phyloP scores from a whole-genome alignment of 1,140 invertebrate species.

The Caenorhabditis inopinata region DNA sequence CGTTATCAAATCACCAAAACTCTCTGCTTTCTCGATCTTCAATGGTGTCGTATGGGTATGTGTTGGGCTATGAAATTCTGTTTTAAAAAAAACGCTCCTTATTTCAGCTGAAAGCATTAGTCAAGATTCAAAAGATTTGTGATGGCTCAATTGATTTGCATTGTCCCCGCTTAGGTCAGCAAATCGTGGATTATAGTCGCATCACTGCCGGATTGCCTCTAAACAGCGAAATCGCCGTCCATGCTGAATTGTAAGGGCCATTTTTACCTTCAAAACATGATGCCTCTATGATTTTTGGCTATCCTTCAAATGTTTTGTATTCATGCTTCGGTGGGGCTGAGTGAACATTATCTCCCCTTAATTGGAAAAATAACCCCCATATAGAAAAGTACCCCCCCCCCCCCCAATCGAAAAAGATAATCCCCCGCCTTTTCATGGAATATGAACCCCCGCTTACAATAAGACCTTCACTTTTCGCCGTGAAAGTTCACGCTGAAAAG shows the following conservation, averaged over 20 bases:
- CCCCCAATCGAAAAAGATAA: no score
- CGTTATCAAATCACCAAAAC: background rate
- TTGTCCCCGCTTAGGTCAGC: background rate
- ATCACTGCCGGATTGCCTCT: background rate
- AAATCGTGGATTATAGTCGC: background rate
- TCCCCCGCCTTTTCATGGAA: no score
- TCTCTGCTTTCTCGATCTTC: background rate
- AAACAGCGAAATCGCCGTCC: background rate
- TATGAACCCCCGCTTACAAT: no score
- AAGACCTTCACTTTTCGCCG: no score
- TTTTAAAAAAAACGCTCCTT: background rate
- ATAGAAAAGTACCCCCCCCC: no score
- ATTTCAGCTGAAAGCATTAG: background rate
- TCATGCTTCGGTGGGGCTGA: no score
- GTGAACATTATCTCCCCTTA: no score
- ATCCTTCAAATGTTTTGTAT: no score
- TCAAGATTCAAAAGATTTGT: background rate
- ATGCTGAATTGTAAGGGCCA: conserved; percentile 1
- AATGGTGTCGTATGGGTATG: background rate
- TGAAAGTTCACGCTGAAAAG: no score
- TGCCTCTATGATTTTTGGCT: no score
- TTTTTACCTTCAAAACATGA: no score
- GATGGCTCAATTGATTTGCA: background rate
- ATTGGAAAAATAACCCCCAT: no score
- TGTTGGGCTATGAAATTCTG: background rate